phyloP scores from a whole-genome alignment of 2,888 invertebrate species.

The Limulus polyphemus region DNA sequence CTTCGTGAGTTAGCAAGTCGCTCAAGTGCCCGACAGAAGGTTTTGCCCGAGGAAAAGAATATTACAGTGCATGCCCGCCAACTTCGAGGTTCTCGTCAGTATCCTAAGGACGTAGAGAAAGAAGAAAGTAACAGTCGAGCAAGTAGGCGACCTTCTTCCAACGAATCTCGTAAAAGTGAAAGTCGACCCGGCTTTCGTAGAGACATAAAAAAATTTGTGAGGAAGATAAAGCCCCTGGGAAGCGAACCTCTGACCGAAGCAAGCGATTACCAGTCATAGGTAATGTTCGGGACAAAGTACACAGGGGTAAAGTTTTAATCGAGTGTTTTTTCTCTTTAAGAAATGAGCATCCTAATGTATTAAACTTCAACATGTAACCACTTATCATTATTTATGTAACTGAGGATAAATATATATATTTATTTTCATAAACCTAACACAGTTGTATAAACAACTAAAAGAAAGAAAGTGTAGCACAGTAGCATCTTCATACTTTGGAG shows the following conservation, averaged over 20 bases:
- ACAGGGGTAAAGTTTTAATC: neutral
- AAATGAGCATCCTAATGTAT: neutral
- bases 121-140: slow-evolving; percentile 13
- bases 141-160: slow-evolving; percentile 15
- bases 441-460: slow-evolving; percentile 12
- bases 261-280: slow-evolving; percentile 17
- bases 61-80: slow-evolving; percentile 14
- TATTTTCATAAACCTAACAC: slow-evolving; percentile 10
- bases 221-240: slow-evolving; percentile 13
- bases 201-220: neutral
- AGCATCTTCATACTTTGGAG: no score
- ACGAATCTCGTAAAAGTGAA: slow-evolving; percentile 18
- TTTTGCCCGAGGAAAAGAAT: slow-evolving; percentile 11
- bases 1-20: slow-evolving; percentile 19
- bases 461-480: slow-evolving; percentile 3
- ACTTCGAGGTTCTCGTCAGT: neutral
- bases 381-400: neutral
- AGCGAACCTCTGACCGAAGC: slow-evolving; percentile 19
- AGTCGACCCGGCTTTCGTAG: neutral
- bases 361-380: neutral
- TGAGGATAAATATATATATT: no score
- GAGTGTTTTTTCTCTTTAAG: neutral
- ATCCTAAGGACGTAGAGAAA: neutral
- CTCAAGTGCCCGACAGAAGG: slow-evolving; percentile 26
- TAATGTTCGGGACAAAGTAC: neutral